These are phyloP conservation scores for Genyomyrus donnyi DNA, from an alignment of 2,113 vertebrate species.

Conservation along the genomic window DNA sequence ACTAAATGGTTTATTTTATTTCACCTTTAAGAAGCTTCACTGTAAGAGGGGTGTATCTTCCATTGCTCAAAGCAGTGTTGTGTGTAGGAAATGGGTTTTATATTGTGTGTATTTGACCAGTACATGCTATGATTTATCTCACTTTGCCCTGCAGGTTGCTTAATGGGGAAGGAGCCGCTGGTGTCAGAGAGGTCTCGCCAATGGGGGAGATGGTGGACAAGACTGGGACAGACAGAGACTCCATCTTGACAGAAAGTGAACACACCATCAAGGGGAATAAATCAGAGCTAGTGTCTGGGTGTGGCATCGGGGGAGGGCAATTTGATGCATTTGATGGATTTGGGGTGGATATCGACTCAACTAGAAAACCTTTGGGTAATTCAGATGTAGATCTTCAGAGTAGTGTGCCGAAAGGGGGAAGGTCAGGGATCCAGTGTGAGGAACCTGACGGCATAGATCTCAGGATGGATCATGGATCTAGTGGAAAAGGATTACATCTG, in stretches of 20 bases:
- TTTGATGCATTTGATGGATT: neutral
- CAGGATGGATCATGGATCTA: neutral
- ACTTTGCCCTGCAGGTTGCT: conserved; percentile 42
- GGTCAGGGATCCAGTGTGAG: neutral
- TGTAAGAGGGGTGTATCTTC: neutral
- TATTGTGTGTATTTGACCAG: neutral
- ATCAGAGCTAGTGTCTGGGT: neutral
- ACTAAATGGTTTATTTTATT: neutral
- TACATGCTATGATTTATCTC: neutral
- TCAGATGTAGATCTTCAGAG: neutral
- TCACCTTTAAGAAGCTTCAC: neutral
- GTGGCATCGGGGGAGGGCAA: neutral
- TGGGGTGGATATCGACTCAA: too few relatives aligned
- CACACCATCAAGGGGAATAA: neutral
- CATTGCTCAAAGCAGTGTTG: neutral
- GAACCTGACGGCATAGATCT: neutral
- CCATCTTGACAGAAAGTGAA: neutral
- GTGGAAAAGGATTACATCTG: neutral
- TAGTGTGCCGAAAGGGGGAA: neutral
- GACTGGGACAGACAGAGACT: neutral
- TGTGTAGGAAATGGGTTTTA: neutral
- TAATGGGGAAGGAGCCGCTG: conserved; percentile 27
- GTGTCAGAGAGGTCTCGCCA: conserved; percentile 7
- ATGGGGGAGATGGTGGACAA: neutral
- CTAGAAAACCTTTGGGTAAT: neutral